phyloP scores from a whole-genome alignment of 2,797 vertebrate species.

The Crocodylus rhombifer region DNA sequence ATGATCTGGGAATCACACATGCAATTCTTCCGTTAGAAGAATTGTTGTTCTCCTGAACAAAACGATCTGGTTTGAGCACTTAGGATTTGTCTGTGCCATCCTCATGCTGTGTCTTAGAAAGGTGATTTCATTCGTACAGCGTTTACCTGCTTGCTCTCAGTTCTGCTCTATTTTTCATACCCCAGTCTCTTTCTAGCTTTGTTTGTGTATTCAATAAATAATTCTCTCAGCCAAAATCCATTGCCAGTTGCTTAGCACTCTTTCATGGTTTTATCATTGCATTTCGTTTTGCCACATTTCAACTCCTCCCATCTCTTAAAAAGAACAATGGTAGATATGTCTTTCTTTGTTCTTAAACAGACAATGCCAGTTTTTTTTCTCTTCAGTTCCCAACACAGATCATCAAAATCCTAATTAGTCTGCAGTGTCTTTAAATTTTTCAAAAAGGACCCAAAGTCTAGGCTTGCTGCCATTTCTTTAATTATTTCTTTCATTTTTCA shows the following conservation, averaged over 20 bases:
- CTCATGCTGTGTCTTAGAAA: not conserved
- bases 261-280: not conserved
- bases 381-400: not conserved
- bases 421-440: not conserved
- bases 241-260: not conserved
- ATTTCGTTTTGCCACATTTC: not conserved
- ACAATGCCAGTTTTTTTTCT: not conserved
- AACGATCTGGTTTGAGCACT: not conserved
- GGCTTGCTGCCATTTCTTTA: not conserved
- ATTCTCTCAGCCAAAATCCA: not conserved
- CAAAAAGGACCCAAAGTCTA: not conserved
- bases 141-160: not conserved
- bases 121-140: not conserved
- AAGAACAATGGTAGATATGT: not conserved
- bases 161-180: not conserved
- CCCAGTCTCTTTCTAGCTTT: not conserved
- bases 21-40: not conserved
- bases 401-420: not conserved
- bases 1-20: not conserved
- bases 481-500: not conserved
- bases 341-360: conserved; percentile 24
- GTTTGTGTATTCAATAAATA: not conserved
- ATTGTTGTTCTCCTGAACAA: not conserved
- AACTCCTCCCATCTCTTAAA: not conserved
- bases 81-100: not conserved